Percentiles rank a stretch among this genome's conserved stretches.
phyloP scores from a whole-genome alignment of 2,113 vertebrate species.

The Pelusios castaneus region DNA sequence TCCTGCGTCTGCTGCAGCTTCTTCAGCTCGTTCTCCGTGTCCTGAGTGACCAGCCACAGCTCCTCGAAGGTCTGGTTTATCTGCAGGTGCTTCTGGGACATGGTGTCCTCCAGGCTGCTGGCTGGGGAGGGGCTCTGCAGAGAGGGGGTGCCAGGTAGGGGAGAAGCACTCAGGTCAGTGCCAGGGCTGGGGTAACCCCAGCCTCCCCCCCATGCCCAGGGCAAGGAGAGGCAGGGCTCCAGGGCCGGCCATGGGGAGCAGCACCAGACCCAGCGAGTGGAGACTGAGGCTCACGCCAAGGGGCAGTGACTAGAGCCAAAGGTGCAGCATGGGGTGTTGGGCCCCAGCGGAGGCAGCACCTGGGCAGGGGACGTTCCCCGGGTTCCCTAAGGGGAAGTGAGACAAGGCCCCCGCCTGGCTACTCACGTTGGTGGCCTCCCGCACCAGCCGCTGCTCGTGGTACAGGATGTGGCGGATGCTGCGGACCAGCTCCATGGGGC shows the following conservation, averaged over 20 bases:
- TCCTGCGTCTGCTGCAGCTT: conserved; percentile 97
- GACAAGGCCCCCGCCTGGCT: accelerated
- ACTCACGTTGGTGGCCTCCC: conserved; percentile 95
- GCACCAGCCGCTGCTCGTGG: conserved; percentile 95
- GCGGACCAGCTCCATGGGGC: conserved; percentile 96
- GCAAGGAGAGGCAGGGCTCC: neutral
- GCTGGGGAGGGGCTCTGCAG: conserved; percentile 88
- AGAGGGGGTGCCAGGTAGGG: neutral
- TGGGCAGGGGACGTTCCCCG: neutral
- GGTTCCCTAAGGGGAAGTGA: accelerated
- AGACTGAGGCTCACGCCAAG: neutral
- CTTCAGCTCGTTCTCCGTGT: conserved; percentile 93
- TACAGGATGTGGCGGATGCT: conserved; percentile 98
- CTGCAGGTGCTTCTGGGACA: conserved; percentile 98
- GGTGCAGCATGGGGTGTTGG: accelerated
- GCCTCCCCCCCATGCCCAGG: neutral
- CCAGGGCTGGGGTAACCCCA: neutral
- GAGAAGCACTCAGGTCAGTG: neutral
- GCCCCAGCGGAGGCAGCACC: neutral
- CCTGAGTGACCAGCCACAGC: conserved; percentile 90
- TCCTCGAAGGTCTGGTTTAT: conserved; percentile 98
- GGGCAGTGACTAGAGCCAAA: neutral
- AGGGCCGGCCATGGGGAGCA: neutral
- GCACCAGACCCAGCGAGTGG: neutral
- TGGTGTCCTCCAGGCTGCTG: conserved; percentile 88